Base-by-base conservation (phyloP, 1,140 invertebrate species). In the Laupala kohalensis region DNA sequence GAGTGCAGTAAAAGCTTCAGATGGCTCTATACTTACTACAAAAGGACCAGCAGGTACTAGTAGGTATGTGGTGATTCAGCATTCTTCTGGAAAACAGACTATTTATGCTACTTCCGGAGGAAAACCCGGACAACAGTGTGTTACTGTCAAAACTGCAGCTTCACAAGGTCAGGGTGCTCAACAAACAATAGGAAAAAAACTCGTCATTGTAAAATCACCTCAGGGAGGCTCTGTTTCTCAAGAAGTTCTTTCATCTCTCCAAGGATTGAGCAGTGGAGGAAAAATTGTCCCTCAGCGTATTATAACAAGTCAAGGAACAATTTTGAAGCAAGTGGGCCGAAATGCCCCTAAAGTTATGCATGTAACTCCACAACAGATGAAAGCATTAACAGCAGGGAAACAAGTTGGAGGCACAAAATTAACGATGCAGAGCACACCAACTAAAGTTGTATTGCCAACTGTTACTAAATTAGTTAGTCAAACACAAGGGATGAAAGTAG, bases 341-440 rank as follows among this genome's bases (percentile, higher is more conserved):
- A 81, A 81, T n/a, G 80, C 83, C 1, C 37, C 37, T 37, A 75
- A 84, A 30, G 70, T 84, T 28, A 84, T 80, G 1, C 81, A 82
- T n/a, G 78, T 84, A 65, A 79, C 78, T 27, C 77, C 79, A 6
- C 79, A 81, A 69, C 79, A 83, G 75, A 78, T 81, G 9, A 84
- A 81, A 77, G 80, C 80, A 15, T 77, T 70, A 71, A 27, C 63
- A 53, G 37, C 27, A 6, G 25, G 74, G 64, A 69, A 71, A 67
- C 27, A 73, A 64, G 65, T 28, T 69, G 12, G 66, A 70, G 29
- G 64, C 68, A 28, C 72, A 67, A 73, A 73, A 24, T 64, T 68
- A 63, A 68, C 69, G 27, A 71, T 70, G 63, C 24, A 74, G 66
- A 71, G 69, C 27, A 62, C 63, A 0, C 69, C 28, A 25, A 53